Base-by-base conservation (phyloP, 1,140 invertebrate species). In the Drosophila jambulina region DNA sequence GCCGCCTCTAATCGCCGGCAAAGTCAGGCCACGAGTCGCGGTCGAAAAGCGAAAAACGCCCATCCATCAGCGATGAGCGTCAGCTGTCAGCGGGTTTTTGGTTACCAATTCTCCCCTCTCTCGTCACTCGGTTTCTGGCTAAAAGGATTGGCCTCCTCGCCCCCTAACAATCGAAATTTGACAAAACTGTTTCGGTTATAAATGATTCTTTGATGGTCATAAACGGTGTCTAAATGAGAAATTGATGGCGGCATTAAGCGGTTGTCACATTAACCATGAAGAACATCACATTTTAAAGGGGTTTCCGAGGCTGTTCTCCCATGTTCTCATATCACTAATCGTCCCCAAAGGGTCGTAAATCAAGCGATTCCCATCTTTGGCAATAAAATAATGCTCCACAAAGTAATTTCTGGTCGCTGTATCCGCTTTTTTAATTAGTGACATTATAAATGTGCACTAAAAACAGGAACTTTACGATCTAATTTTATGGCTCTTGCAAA, bases 401-500 rank as follows among this genome's bases (percentile, higher is more conserved):
- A 76, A 77, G 59, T 77, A 56, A 67, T 56, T 77, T 72, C 74
- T 59, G 67, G 49, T 63, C 61, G 32, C 15, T 36, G 51, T 62
- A 65, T 71, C 56, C 71, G 61, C 62, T 60, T 48, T 63, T 78
- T 85, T 87, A 90, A 88, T 87, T 87, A 88, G 77, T 87, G 72
- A 64, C 58, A 72, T 71, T 80, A 67, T 64, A 88, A 78, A 68
- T 84, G 45, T 45, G 38, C 38, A 43, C 61, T 63, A 80, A 78
- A 82, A 75, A 63, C 71, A 60, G 59, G 56, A 78, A 80, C 29
- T 83, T 83, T 83, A 85, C 78, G 80, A 81, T 65, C 58, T 77
- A 60, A 71, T 80, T 84, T 84, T 80, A 84, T 84, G 81, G 71
- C 62, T 56, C 27, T 65, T 60, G 71, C 67, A 71, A 85, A 85